phyloP scores from a whole-genome alignment of 1,140 invertebrate species.

The Drosophila bocki region DNA sequence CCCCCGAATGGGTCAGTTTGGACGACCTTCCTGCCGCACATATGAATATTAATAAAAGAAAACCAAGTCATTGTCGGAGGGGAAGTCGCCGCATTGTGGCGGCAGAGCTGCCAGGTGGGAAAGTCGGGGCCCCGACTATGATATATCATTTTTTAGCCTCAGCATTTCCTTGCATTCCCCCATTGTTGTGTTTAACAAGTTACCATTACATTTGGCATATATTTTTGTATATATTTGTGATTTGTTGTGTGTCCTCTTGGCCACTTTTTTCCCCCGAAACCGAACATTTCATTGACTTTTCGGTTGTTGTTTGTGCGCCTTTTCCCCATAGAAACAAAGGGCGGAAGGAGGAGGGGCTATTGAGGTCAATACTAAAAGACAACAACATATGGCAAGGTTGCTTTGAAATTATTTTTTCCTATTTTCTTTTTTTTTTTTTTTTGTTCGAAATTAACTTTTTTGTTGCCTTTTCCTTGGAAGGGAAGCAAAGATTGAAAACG shows the following conservation, averaged over 20 bases:
- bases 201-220: slow-evolving; percentile 59
- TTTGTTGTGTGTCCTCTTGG: slow-evolving; percentile 43
- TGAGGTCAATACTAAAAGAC: slow-evolving; percentile 79
- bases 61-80: slow-evolving; percentile 15
- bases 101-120: slow-evolving; percentile 28
- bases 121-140: slow-evolving; percentile 15
- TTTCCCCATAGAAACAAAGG: slow-evolving; percentile 75
- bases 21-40: slow-evolving; percentile 41
- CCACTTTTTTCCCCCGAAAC: slow-evolving; percentile 8
- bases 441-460: slow-evolving; percentile 71
- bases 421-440: slow-evolving; percentile 11
- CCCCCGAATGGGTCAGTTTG: slow-evolving; percentile 23
- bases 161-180: slow-evolving; percentile 47
- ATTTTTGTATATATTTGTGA: slow-evolving; percentile 46
- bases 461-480: slow-evolving; percentile 16
- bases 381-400: slow-evolving; percentile 81
- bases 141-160: slow-evolving; percentile 45
- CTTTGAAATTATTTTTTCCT: slow-evolving; percentile 71
- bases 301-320: slow-evolving; percentile 36
- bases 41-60: slow-evolving; percentile 50
- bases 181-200: slow-evolving; percentile 70
- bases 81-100: slow-evolving; percentile 20
- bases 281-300: slow-evolving; percentile 1
- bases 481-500: slow-evolving; percentile 14
- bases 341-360: slow-evolving; percentile 37